Conservation (phyloP, 2,797 vertebrate genomes). For the Euthynnus affinis region DNA sequence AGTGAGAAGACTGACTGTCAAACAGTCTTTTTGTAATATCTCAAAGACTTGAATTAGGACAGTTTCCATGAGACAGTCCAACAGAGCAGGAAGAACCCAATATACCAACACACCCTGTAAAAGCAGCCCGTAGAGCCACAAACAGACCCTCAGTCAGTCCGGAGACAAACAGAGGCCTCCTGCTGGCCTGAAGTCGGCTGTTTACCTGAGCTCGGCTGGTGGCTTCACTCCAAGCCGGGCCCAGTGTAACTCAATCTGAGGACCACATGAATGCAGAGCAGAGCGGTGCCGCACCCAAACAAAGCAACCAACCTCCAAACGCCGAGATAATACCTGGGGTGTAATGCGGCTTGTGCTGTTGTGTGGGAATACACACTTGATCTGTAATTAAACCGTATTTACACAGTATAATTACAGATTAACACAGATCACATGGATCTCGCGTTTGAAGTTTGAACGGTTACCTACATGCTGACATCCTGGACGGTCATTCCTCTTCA, state of each 20-base stretch:
- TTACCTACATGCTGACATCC: slow-evolving; percentile 35
- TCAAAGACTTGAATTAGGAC: neutral
- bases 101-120: neutral
- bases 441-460: slow-evolving; percentile 36
- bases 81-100: neutral
- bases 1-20: no score
- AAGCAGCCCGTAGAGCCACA: neutral
- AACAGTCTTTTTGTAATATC: neutral
- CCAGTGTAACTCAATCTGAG: slow-evolving; percentile 67
- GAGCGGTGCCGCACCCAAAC: slow-evolving; percentile 55
- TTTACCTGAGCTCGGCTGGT: slow-evolving; percentile 63
- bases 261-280: slow-evolving; percentile 30
- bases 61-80: neutral
- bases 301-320: slow-evolving; percentile 41
- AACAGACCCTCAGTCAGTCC: neutral
- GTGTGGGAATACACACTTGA: slow-evolving; percentile 33
- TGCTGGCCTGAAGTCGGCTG: slow-evolving; percentile 15
- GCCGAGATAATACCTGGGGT: slow-evolving; percentile 20
- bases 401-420: slow-evolving; percentile 40
- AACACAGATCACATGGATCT: slow-evolving; percentile 27
- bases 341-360: slow-evolving; percentile 24
- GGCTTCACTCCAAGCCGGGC: slow-evolving; percentile 66
- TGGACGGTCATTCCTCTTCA: slow-evolving; percentile 26
- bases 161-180: neutral
- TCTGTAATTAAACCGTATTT: slow-evolving; percentile 58